Evolutionary conservation across 2,888 invertebrate species (phyloP), one percentile per base, ranked within the genome.

Genomic region (Diaphora mendica): DNA sequence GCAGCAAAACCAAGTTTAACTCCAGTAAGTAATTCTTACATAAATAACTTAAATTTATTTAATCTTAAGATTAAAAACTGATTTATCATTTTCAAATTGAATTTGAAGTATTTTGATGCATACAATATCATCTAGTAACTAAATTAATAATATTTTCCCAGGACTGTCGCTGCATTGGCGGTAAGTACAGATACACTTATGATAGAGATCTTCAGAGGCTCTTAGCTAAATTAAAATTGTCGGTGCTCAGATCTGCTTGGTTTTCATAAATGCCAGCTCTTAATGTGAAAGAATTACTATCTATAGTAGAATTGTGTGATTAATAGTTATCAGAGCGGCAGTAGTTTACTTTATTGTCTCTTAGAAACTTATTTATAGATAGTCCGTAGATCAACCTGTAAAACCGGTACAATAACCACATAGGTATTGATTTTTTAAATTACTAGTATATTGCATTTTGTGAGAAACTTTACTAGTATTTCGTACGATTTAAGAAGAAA

Each of bases 81-180:
- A 26, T 59, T n/a, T 8, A 26, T 4, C 26, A 15, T 26, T 59
- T 26, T 59, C 26, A 55, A 51, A 7, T 23, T 23, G 9, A 23
- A 55, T 13, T 26, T 59, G 0, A 15, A 59, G 26, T 15, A 62
- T 30, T 7, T 42, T 9, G 30, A 26, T 44, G 13, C 26, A 23
- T 30, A 48, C 2, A 44, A 30, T 67, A 66, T 26, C 17, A 5
- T 67, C 5, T 1, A 48, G 30, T 67, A 26, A 33, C 33, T 48
- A 48, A 67, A 48, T 5, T 11, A 48, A 3, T 2, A 33, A 44
- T 62, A 0, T 70, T 33, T 48, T 70, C 64, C 42, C 70, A 70
- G 70, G 70, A 70, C 44, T 70, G 70, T 33, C 70, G 70, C 70
- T 70, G 70, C 33, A 13, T 70, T 48, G 70, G 33, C 17, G 70